phyloP scores from a whole-genome alignment of 2,113 vertebrate genomes.

The Alligator sinensis region DNA sequence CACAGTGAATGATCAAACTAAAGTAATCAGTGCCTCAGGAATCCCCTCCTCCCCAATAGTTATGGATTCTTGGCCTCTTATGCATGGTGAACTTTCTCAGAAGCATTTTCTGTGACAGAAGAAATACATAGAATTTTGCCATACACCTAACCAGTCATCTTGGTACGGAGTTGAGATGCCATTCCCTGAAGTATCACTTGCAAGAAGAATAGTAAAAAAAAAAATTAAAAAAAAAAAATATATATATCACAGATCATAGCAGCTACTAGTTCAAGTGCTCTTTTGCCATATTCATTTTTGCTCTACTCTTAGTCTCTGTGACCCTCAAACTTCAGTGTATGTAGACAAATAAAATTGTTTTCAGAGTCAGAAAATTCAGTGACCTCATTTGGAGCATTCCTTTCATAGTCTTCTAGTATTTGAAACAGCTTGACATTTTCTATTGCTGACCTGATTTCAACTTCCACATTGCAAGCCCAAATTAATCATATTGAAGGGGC shows the following conservation, averaged over 20 bases:
- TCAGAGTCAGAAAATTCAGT: conserved; percentile 33
- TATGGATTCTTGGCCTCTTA: neutral
- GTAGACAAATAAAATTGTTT: conserved; percentile 41
- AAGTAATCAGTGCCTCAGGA: neutral
- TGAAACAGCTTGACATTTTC: conserved; percentile 55
- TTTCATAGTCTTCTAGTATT: conserved; percentile 4
- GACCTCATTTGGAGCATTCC: conserved; percentile 45
- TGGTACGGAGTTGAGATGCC: neutral
- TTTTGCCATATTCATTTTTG: neutral
- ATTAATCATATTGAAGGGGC: neutral
- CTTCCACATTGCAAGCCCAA: neutral
- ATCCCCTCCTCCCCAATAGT: neutral
- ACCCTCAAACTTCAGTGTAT: neutral
- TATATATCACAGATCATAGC: neutral
- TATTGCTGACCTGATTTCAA: conserved; percentile 29
- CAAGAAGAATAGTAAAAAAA: conserved; percentile 20
- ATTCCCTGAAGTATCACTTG: conserved; percentile 12
- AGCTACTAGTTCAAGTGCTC: neutral
- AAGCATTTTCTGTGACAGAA: neutral
- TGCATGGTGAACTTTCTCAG: neutral
- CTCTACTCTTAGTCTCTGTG: neutral
- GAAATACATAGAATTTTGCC: conserved; percentile 30
- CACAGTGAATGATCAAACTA: neutral
- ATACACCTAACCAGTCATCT: conserved; percentile 1
- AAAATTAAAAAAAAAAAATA: too few species aligned